Percentiles rank a stretch among this genome's conserved stretches.
phyloP scores from a whole-genome alignment of 2,888 invertebrate genomes.

The Xylota segnis region DNA sequence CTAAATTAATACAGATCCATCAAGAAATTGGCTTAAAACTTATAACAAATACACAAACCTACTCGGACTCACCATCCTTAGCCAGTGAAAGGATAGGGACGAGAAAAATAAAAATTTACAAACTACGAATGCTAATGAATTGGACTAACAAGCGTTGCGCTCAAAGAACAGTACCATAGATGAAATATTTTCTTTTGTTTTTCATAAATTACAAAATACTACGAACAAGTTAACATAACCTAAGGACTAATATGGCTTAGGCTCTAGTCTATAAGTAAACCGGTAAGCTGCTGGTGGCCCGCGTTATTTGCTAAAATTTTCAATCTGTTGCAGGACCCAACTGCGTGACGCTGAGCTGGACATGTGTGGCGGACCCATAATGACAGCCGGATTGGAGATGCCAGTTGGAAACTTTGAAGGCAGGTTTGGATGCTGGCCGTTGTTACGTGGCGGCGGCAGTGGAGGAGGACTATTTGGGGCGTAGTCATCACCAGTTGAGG shows the following conservation, averaged over 20 bases:
- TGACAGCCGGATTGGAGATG: conserved; percentile 75
- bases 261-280: conserved; percentile 54
- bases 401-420: conserved; percentile 79
- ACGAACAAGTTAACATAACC: conserved; percentile 69
- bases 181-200: conserved; percentile 2
- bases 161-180: conserved; percentile 8
- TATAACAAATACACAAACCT: conserved; percentile 42
- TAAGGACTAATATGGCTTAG: conserved; percentile 69
- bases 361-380: conserved; percentile 81
- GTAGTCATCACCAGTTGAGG: conserved; percentile 62
- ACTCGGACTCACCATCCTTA: not conserved
- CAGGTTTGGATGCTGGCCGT: conserved; percentile 77
- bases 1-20: conserved; percentile 46
- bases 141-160: conserved; percentile 56
- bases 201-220: conserved; percentile 65
- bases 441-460: conserved; percentile 78
- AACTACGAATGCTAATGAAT: conserved; percentile 52
- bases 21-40: conserved; percentile 43
- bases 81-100: too few species aligned
- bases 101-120: conserved; percentile 7
- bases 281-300: conserved; percentile 2
- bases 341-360: conserved; percentile 82
- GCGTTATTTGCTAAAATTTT: conserved; percentile 83
- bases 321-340: conserved; percentile 84
- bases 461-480: conserved; percentile 80